Conservation (phyloP, 2,113 vertebrate genomes). For the Vanacampus margaritifer region DNA sequence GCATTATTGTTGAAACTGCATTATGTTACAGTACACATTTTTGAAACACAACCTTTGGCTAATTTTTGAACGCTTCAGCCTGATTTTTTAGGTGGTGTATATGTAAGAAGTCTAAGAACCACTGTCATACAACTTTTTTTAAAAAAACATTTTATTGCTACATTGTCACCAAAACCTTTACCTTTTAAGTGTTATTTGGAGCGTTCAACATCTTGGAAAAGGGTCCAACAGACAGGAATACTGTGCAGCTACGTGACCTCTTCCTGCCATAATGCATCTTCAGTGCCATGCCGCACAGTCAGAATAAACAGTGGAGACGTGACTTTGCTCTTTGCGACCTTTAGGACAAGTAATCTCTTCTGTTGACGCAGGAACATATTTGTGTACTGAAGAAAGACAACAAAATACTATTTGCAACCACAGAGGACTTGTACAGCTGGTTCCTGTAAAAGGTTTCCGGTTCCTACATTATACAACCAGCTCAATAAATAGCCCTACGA, state of each 20-base stretch:
- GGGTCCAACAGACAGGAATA: conserved; percentile 8
- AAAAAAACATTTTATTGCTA: too few relatives aligned
- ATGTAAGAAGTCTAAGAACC: too few relatives aligned
- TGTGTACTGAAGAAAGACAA: neutral
- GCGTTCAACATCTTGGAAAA: too few relatives aligned
- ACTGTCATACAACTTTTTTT: too few relatives aligned
- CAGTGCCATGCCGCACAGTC: conserved; percentile 1
- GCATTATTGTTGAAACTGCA: too few relatives aligned
- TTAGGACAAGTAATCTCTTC: conserved; percentile 10
- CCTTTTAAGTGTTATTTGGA: too few relatives aligned
- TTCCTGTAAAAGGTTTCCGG: neutral
- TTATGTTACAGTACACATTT: too few relatives aligned
- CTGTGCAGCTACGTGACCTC: conserved; percentile 40
- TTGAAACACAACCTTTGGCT: too few relatives aligned
- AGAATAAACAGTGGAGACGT: conserved; percentile 12
- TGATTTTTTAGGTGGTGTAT: too few relatives aligned
- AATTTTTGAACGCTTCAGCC: too few relatives aligned
- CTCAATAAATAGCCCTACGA: conserved; percentile 1
- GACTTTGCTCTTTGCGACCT: conserved; percentile 22
- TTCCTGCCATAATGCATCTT: conserved; percentile 29
- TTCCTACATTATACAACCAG: conserved; percentile 2
- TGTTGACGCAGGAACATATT: neutral
- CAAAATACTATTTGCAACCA: neutral
- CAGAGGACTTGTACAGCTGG: neutral
- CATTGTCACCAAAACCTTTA: too few relatives aligned